phyloP scores from a whole-genome alignment of 2,797 vertebrate genomes.

The Micromesistius poutassou region DNA sequence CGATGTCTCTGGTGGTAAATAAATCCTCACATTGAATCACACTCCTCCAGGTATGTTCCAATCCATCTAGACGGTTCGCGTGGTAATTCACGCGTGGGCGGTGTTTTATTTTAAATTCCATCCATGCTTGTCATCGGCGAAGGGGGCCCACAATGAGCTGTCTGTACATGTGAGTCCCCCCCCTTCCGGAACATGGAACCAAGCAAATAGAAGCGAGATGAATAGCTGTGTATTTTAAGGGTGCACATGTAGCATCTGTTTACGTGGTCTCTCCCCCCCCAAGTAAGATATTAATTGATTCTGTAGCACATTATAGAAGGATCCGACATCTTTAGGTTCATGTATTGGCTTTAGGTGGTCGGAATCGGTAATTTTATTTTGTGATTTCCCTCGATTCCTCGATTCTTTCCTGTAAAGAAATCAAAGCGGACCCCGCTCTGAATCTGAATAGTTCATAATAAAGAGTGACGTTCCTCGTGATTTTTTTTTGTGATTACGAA shows the following conservation, averaged over 20 bases:
- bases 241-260: not conserved
- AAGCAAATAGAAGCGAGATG: slow-evolving; percentile 6
- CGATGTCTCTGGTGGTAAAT: not conserved
- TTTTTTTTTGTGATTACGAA: not conserved
- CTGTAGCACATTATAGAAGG: not conserved
- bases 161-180: slow-evolving; percentile 48
- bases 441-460: not conserved
- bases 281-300: not conserved
- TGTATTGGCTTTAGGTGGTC: not conserved
- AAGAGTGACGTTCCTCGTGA: not conserved
- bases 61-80: slow-evolving; percentile 53
- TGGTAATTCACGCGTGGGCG: slow-evolving; percentile 67
- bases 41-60: slow-evolving; percentile 50
- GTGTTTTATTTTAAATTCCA: slow-evolving; percentile 60
- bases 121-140: slow-evolving; percentile 62
- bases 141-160: slow-evolving; percentile 55
- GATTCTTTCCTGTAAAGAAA: not conserved
- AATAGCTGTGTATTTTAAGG: not conserved
- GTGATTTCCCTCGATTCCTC: not conserved
- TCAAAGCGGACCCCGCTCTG: not conserved
- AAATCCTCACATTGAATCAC: slow-evolving; percentile 38
- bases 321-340: not conserved
- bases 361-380: not conserved
- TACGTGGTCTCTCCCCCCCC: not conserved
- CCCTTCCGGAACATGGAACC: slow-evolving; percentile 15